These are phyloP conservation scores for Calameuta idolon DNA, from an alignment of 2,888 invertebrate genomes.

Conservation along the genomic window DNA sequence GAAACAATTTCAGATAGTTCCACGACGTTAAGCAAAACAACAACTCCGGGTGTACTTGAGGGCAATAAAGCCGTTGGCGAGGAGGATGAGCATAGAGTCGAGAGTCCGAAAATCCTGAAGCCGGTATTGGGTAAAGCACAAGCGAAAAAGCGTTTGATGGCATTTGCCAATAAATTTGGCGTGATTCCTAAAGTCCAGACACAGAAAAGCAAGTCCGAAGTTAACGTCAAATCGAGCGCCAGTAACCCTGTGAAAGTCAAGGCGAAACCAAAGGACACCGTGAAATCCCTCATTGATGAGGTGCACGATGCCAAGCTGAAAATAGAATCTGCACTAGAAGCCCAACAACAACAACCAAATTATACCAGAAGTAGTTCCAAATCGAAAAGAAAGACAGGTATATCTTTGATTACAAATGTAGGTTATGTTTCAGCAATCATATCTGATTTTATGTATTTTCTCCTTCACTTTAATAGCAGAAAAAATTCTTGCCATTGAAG, in stretches of 20 bases:
- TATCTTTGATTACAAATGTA: conserved; percentile 1
- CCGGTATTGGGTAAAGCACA: conserved; percentile 63
- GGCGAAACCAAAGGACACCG: conserved; percentile 27
- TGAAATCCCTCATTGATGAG: conserved; percentile 31
- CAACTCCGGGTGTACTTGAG: conserved; percentile 55
- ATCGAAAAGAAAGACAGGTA: conserved; percentile 40
- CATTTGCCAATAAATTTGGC: conserved; percentile 62
- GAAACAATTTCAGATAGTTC: conserved; percentile 37
- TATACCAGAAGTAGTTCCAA: background rate
- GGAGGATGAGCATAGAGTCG: conserved; percentile 45
- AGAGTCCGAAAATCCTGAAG: conserved; percentile 55
- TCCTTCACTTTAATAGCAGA: conserved; percentile 42
- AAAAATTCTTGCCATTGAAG: conserved; percentile 63
- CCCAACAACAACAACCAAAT: conserved; percentile 27
- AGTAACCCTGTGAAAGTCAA: conserved; percentile 20
- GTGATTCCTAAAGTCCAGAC: conserved; percentile 50
- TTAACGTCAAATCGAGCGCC: conserved; percentile 15
- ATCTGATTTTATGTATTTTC: conserved; percentile 11
- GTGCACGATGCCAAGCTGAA: conserved; percentile 36
- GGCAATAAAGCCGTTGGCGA: conserved; percentile 43
- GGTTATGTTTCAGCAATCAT: background rate
- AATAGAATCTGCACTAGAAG: conserved; percentile 35
- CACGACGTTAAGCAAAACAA: conserved; percentile 44
- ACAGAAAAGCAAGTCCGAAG: conserved; percentile 35
- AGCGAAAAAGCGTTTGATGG: conserved; percentile 64